Evolutionary conservation across 53 echinoderm and acorn worm species (phyloP).

Genomic region (Stichopus horrens): DNA sequence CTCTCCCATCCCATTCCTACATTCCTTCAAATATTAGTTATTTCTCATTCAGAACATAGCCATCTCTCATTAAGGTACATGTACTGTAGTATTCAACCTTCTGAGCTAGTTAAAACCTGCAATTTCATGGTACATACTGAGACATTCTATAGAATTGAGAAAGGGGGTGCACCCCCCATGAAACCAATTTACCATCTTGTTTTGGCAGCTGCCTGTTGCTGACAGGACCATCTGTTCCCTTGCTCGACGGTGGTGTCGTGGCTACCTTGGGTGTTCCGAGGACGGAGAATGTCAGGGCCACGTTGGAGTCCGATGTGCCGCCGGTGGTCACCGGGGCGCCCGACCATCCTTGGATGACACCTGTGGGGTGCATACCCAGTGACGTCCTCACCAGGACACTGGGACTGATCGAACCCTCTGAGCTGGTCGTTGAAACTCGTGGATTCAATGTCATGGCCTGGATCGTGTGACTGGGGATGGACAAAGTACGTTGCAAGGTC

Average conservation of each 20-base stretch:
- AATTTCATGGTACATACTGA: too few species aligned
- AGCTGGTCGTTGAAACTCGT: background rate
- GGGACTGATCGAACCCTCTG: slow-evolving; percentile 18
- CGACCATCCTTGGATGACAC: background rate
- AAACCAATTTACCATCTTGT: background rate
- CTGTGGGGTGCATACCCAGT: background rate
- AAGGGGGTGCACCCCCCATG: too few species aligned
- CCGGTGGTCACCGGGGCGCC: background rate
- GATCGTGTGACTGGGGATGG: slow-evolving; percentile 18
- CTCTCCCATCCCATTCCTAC: too few species aligned
- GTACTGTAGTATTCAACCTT: too few species aligned
- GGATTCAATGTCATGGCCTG: slow-evolving; percentile 14
- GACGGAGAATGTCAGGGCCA: slow-evolving; percentile 27
- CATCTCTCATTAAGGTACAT: too few species aligned
- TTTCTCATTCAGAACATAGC: too few species aligned
- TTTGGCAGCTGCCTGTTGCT: background rate
- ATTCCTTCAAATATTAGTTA: too few species aligned
- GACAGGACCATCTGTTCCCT: background rate
- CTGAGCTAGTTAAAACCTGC: too few species aligned
- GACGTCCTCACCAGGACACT: background rate
- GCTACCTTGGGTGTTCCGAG: slow-evolving; percentile 22
- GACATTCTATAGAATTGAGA: too few species aligned
- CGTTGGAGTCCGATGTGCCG: background rate
- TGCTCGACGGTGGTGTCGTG: background rate
- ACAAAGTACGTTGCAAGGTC: slow-evolving; percentile 13